A percentile compares a stretch with the other conserved stretches of the same genome.
These are phyloP conservation scores for Eretmochelys imbricata DNA, from an alignment of 2,113 vertebrate genomes.

Conservation along the genomic window DNA sequence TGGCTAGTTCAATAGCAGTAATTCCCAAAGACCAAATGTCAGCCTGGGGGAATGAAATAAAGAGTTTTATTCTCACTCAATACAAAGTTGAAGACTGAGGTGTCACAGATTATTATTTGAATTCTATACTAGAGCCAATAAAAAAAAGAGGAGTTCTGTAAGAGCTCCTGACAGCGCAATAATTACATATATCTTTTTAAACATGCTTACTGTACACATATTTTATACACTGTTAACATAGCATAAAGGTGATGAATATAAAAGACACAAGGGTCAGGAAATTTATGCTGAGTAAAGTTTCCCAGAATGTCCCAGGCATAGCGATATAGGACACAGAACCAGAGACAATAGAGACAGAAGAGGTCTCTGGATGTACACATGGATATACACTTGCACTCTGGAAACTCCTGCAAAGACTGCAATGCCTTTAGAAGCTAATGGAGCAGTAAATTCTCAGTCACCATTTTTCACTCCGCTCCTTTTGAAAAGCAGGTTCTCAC, in stretches of 20 bases:
- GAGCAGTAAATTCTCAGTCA: background rate
- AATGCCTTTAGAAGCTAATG: accelerated
- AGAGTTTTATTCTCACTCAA: background rate
- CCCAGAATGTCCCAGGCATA: background rate
- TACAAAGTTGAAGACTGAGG: background rate
- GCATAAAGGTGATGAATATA: background rate
- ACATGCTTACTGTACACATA: background rate
- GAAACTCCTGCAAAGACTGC: background rate
- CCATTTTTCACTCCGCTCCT: background rate
- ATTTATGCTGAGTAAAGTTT: background rate
- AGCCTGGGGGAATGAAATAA: slow-evolving; percentile 77
- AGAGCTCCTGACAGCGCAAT: background rate
- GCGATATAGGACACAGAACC: background rate
- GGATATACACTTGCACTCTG: background rate
- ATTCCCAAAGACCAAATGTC: slow-evolving; percentile 96
- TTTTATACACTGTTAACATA: background rate
- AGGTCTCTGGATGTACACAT: background rate
- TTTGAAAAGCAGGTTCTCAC: background rate
- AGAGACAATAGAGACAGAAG: background rate
- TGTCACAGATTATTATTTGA: background rate
- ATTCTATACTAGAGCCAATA: background rate
- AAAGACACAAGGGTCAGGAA: background rate
- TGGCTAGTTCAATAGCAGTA: slow-evolving; percentile 94
- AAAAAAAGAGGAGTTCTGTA: background rate
- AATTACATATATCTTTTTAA: background rate